Percentiles rank a stretch among this genome's conserved stretches.
These are phyloP conservation scores for Neodiprion fabricii DNA, from an alignment of 1,140 invertebrate species.

Conservation along the genomic window DNA sequence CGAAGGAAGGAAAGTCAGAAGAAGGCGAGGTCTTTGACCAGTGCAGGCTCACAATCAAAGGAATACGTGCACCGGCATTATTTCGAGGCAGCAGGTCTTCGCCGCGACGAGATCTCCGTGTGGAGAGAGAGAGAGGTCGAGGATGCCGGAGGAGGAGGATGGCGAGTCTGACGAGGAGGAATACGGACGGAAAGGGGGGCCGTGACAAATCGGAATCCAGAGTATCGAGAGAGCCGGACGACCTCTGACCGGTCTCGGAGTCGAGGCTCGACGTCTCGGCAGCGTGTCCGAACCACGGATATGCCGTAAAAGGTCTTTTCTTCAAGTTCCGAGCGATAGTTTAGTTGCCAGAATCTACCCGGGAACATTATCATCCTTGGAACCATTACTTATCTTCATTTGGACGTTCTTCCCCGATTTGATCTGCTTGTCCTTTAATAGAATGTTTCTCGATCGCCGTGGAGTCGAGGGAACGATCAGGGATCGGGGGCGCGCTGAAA, in stretches of 20 bases:
- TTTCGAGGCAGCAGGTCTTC: conserved; percentile 7
- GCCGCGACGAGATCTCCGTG: too few relatives aligned
- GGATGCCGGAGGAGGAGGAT: background rate
- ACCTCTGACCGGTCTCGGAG: conserved; percentile 3
- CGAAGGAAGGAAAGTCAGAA: background rate
- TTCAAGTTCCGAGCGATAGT: too few relatives aligned
- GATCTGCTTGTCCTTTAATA: background rate
- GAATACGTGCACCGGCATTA: background rate
- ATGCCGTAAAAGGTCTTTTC: too few relatives aligned
- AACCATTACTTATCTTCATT: background rate
- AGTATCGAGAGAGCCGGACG: conserved; percentile 8
- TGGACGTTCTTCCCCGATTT: background rate
- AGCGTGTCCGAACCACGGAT: background rate
- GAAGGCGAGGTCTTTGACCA: conserved; percentile 1
- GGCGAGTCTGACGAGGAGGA: background rate
- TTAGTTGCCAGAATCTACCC: background rate
- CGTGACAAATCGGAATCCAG: conserved; percentile 16
- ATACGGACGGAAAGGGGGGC: background rate
- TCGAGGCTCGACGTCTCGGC: too few relatives aligned
- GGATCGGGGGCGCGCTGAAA: background rate
- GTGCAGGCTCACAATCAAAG: background rate
- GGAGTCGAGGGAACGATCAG: background rate
- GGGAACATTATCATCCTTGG: background rate
- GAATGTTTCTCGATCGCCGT: background rate
- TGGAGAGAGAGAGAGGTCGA: background rate